Conservation (phyloP, 2,888 invertebrate species). For the Acleris laterana region DNA sequence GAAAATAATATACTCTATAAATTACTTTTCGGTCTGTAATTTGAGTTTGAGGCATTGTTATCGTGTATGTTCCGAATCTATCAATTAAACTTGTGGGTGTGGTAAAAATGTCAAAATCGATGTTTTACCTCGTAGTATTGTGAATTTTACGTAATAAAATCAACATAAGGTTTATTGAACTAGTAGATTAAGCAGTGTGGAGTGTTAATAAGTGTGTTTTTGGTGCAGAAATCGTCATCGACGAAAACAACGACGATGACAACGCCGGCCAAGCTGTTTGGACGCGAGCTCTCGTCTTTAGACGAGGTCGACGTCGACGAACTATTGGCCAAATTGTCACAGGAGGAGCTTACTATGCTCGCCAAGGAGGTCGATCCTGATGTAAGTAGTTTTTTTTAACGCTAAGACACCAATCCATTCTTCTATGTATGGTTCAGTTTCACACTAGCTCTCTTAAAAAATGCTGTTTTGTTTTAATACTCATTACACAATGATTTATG, state of each 20-base stretch:
- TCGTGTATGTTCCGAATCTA: slow-evolving; percentile 27
- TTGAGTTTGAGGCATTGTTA: neutral
- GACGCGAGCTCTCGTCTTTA: slow-evolving; percentile 94
- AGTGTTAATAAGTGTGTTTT: slow-evolving; percentile 43
- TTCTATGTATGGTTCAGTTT: too few species aligned
- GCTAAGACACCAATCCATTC: too few species aligned
- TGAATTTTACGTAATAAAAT: slow-evolving; percentile 47
- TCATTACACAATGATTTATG: too few species aligned
- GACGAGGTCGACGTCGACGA: slow-evolving; percentile 99
- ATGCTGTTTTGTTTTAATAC: too few species aligned
- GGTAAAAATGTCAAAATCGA: slow-evolving; percentile 57
- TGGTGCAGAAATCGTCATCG: slow-evolving; percentile 92
- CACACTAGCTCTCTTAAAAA: too few species aligned
- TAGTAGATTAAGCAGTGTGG: slow-evolving; percentile 52
- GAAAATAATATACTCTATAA: slow-evolving; percentile 38
- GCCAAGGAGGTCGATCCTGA: slow-evolving; percentile 99
- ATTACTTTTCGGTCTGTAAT: neutral
- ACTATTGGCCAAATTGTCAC: slow-evolving; percentile 94
- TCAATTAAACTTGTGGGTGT: slow-evolving; percentile 69
- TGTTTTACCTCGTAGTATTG: slow-evolving; percentile 53
- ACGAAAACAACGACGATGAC: slow-evolving; percentile 96
- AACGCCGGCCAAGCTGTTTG: slow-evolving; percentile 94
- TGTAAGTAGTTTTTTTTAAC: slow-evolving; percentile 86
- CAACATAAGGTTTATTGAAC: slow-evolving; percentile 42
- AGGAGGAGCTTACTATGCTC: slow-evolving; percentile 97